A percentile compares a stretch with the other conserved stretches of the same genome.
Conservation (phyloP, 1,140 invertebrate species). For the Antheraea mylitta region DNA sequence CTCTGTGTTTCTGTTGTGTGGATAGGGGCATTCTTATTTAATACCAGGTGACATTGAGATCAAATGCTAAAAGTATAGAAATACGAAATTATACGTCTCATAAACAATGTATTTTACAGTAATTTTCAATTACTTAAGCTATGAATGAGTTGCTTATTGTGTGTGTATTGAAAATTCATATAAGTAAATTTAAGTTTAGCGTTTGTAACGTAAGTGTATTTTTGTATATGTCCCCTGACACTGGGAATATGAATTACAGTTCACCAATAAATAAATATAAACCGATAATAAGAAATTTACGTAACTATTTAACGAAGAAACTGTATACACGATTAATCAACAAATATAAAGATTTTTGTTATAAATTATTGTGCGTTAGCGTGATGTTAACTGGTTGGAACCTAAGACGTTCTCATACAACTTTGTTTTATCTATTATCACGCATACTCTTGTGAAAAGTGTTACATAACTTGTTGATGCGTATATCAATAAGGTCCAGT, state of each 20-base stretch:
- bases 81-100: too few species aligned
- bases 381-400: background rate
- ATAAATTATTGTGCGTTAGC: background rate
- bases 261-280: background rate
- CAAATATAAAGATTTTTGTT: background rate
- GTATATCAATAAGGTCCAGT: background rate
- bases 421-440: constrained; percentile 8
- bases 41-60: too few species aligned
- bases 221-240: background rate
- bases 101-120: too few species aligned
- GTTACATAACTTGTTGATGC: background rate
- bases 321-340: background rate
- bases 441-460: background rate
- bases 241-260: too few species aligned
- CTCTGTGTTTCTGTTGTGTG: too few species aligned
- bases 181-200: too few species aligned
- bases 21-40: too few species aligned
- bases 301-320: background rate
- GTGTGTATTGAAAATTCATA: too few species aligned
- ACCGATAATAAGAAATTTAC: background rate
- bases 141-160: too few species aligned
- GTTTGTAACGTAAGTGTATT: too few species aligned
- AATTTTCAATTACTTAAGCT: too few species aligned
- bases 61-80: too few species aligned
- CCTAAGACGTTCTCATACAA: constrained; percentile 2